Conservation (phyloP, 2,113 vertebrate genomes). For the Hyaena hyaena region DNA sequence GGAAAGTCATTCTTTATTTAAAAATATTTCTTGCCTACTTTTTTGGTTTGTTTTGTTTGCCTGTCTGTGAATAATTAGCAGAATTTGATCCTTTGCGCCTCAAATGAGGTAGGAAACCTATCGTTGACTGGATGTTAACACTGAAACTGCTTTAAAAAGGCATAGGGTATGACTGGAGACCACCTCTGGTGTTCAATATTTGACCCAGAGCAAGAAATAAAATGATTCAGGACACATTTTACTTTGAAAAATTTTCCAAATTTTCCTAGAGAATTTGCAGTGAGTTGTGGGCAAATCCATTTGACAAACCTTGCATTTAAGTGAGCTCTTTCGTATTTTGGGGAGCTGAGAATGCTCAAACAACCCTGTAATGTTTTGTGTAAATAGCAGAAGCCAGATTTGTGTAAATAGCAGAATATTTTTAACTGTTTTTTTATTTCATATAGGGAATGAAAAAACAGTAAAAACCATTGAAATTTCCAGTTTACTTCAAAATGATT, state of each 20-base stretch:
- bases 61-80: background rate
- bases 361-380: background rate
- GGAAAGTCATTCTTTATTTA: background rate
- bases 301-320: background rate
- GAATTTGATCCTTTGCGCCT: background rate
- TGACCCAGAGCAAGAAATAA: background rate
- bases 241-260: slow-evolving; percentile 11
- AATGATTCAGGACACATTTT: background rate
- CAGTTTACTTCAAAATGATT: background rate
- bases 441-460: background rate
- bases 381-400: background rate
- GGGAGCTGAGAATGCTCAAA: background rate
- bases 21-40: background rate
- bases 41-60: background rate
- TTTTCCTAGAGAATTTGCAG: background rate
- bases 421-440: background rate
- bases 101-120: background rate
- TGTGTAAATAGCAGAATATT: background rate
- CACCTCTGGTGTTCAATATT: background rate
- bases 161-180: background rate
- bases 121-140: background rate
- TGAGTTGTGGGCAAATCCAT: background rate
- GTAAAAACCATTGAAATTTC: background rate
- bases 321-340: background rate
- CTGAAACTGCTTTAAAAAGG: background rate